Base-by-base conservation (phyloP, 2,888 invertebrate species). In the Tachystola acroxantha region DNA sequence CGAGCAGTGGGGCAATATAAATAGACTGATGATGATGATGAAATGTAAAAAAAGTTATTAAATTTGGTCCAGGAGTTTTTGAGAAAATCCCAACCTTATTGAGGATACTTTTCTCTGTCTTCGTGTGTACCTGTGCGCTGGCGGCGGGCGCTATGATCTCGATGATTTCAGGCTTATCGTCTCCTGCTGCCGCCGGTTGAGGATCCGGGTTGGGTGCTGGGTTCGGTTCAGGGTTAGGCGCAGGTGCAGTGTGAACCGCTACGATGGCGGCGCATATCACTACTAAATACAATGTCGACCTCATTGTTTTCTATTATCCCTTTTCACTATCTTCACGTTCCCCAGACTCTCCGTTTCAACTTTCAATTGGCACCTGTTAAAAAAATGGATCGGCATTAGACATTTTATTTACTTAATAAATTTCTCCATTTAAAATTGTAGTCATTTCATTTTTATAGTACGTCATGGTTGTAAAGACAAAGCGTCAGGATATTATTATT, bases 91-190 rank as follows among this genome's bases (percentile, higher is more conserved):
- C n/a, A n/a, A n/a, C n/a, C n/a, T n/a, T n/a, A n/a, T n/a, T n/a
- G n/a, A n/a, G n/a, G n/a, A n/a, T n/a, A n/a, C n/a, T n/a, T n/a
- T n/a, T n/a, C n/a, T n/a, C n/a, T n/a, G n/a, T n/a, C n/a, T n/a
- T n/a, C n/a, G n/a, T n/a, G n/a, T n/a, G n/a, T n/a, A 87, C 88
- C 77, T 86, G 86, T 42, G 87, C 88, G 38, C 73, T 76, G 50
- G 65, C 74, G 20, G 88, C 87, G 37, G 88, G 87, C 0, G 88
- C 86, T 48, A 88, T 88, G 53, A 88, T 88, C 51, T 88, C 88
- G 22, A 87, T 87, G 53, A 87, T 85, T 50, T 87, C 87, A 0
- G 86, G 88, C 19, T 53, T 57, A 61, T 72, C 69, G 61, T 82
- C 84, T 37, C 63, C 64, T 10, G 56, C 53, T 39, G 76, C 57